These are phyloP conservation scores for Callyntrura guangdongensis DNA, from an alignment of 2,888 invertebrate species.

Conservation along the genomic window DNA sequence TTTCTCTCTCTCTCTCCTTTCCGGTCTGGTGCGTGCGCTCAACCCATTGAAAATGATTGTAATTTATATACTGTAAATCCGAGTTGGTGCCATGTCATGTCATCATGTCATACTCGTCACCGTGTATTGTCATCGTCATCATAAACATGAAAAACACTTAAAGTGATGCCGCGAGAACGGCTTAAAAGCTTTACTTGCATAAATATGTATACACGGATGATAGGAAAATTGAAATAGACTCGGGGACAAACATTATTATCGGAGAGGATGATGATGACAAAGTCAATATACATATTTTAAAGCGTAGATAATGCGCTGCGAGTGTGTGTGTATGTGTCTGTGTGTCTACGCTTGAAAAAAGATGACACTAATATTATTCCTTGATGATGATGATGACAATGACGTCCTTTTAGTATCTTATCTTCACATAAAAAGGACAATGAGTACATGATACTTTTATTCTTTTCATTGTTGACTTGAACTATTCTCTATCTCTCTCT, in stretches of 20 bases:
- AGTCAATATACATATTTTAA: conserved; percentile 9
- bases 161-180: conserved; percentile 1
- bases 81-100: conserved; percentile 66
- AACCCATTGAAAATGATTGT: conserved; percentile 45
- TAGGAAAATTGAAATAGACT: not conserved
- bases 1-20: conserved; percentile 43
- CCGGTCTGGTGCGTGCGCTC: conserved; percentile 74
- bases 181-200: conserved; percentile 10
- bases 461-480: conserved; percentile 36
- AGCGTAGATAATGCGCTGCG: not conserved
- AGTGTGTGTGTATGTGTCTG: not conserved
- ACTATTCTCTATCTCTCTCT: not conserved
- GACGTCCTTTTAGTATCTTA: not conserved
- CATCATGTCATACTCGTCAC: conserved; percentile 25
- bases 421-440: not conserved
- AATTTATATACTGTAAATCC: conserved; percentile 51
- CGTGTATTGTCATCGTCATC: not conserved
- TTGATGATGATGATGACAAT: not conserved
- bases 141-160: conserved; percentile 5
- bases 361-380: conserved; percentile 1
- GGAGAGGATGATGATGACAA: conserved; percentile 4
- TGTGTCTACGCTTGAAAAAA: not conserved
- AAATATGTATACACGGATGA: not conserved
- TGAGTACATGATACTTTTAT: not conserved
- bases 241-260: not conserved